These are phyloP conservation scores for Penaeus monodon DNA, from an alignment of 2,888 invertebrate genomes.

Conservation along the genomic window DNA sequence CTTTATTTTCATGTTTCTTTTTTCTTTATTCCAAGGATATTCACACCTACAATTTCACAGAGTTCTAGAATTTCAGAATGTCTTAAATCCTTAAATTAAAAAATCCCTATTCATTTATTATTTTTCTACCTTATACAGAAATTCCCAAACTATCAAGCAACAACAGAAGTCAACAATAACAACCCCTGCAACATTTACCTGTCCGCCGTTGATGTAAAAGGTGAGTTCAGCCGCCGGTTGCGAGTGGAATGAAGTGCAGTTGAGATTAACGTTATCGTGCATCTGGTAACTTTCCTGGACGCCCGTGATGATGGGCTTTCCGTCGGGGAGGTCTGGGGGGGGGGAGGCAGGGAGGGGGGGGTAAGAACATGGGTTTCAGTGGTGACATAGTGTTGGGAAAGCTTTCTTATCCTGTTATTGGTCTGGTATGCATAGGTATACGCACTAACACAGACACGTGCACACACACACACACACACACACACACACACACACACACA, in stretches of 20 bases:
- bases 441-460: background rate
- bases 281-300: conserved; percentile 42
- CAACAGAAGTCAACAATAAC: too few relatives aligned
- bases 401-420: background rate
- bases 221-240: conserved; percentile 43
- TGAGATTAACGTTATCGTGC: conserved; percentile 45
- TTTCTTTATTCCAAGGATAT: too few relatives aligned
- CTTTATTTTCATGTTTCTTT: too few relatives aligned
- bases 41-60: too few relatives aligned
- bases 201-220: conserved; percentile 19
- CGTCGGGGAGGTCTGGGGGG: conserved; percentile 44
- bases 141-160: too few relatives aligned
- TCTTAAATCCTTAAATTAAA: too few relatives aligned
- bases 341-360: background rate
- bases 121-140: too few relatives aligned
- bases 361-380: background rate
- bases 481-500: background rate
- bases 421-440: too few relatives aligned
- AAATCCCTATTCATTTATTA: too few relatives aligned
- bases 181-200: too few relatives aligned
- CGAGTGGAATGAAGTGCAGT: conserved; percentile 40
- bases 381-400: background rate
- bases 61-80: too few relatives aligned
- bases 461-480: background rate
- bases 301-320: conserved; percentile 41